phyloP scores from a whole-genome alignment of 1,140 invertebrate species.

The Wiebesia pumilae region DNA sequence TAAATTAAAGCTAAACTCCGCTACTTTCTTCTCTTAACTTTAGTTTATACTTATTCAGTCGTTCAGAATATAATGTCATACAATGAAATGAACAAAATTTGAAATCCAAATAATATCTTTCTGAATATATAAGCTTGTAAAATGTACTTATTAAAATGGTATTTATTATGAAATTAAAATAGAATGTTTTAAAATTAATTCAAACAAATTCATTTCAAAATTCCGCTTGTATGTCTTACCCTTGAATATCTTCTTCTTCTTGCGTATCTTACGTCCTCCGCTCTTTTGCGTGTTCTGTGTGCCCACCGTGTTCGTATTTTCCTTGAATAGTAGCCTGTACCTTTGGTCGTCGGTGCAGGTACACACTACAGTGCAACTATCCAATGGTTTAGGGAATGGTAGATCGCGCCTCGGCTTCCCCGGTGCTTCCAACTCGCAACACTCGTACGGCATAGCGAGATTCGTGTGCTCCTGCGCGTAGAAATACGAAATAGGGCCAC shows the following conservation, averaged over 20 bases:
- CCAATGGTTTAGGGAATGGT: neutral
- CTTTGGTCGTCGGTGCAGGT: slow-evolving; percentile 14
- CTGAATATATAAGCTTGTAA: no score
- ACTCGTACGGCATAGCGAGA: slow-evolving; percentile 59
- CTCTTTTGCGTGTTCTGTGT: no score
- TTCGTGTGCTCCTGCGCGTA: slow-evolving; percentile 60
- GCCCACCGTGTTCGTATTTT: no score
- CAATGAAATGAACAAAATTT: no score
- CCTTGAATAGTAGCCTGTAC: neutral
- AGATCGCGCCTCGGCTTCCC: neutral
- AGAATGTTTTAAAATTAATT: no score
- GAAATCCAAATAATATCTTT: no score
- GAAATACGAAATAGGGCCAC: slow-evolving; percentile 56
- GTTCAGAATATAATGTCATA: no score
- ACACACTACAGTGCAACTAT: neutral
- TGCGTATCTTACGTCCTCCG: neutral
- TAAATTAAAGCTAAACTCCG: neutral
- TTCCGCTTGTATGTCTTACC: slow-evolving; percentile 3
- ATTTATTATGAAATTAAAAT: no score
- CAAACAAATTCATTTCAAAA: no score
- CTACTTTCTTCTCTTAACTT: no score
- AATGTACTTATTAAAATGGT: no score
- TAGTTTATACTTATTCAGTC: no score
- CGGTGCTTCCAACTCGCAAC: slow-evolving; percentile 54
- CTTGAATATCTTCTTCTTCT: slow-evolving; percentile 18